Percentiles rank a stretch among this genome's conserved stretches.
Conservation (phyloP, 2,888 invertebrate genomes). For the Bimastos eiseni region DNA sequence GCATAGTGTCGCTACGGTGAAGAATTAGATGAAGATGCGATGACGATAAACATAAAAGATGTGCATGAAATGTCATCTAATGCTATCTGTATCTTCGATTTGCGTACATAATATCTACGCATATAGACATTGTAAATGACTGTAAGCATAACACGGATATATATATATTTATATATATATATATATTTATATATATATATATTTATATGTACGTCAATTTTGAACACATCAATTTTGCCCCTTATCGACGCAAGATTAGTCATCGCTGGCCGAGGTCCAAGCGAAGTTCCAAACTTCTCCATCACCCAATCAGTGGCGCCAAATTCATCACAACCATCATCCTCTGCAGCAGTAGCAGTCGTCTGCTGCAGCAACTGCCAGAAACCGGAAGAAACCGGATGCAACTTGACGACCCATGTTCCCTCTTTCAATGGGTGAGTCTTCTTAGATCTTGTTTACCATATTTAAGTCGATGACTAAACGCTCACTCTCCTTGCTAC, state of each 20-base stretch:
- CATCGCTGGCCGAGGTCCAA: not conserved
- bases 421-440: not conserved
- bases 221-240: not conserved
- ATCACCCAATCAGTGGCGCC: not conserved
- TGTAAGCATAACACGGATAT: too few relatives aligned
- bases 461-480: not conserved
- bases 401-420: not conserved
- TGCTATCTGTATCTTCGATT: too few relatives aligned
- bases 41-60: too few relatives aligned
- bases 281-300: not conserved
- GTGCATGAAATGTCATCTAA: too few relatives aligned
- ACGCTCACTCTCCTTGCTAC: not conserved
- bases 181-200: not conserved
- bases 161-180: not conserved
- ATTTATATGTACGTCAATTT: not conserved
- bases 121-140: too few relatives aligned
- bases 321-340: not conserved
- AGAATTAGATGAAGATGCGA: too few relatives aligned
- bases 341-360: not conserved
- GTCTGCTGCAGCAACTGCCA: not conserved
- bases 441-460: not conserved
- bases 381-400: not conserved
- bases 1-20: too few relatives aligned
- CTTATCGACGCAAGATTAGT: not conserved
- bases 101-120: too few relatives aligned